Percentiles rank a stretch among this genome's conserved stretches.
Evolutionary conservation across 2,797 vertebrate genomes (phyloP).

Genomic region (Tangara arthus): DNA sequence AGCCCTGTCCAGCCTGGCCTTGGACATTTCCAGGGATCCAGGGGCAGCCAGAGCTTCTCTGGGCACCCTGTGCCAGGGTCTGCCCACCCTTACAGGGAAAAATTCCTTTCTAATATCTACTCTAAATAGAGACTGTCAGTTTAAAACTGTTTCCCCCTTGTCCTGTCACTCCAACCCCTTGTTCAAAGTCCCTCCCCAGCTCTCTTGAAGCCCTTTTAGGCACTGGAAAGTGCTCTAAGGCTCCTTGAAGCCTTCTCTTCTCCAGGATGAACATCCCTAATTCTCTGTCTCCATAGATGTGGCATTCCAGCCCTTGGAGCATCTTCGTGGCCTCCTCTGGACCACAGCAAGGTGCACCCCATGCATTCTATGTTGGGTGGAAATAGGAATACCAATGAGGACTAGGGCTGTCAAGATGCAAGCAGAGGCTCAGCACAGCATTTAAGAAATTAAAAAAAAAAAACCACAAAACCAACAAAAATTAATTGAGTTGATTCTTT

Average conservation of each 20-base stretch:
- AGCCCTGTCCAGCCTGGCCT: accelerated
- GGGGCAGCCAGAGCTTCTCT: background rate
- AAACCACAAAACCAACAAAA: too few species aligned
- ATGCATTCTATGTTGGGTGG: background rate
- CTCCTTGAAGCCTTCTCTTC: background rate
- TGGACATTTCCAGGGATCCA: background rate
- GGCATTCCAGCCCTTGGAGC: background rate
- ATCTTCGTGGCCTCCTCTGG: background rate
- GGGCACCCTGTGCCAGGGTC: background rate
- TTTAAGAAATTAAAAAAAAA: background rate
- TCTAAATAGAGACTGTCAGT: background rate
- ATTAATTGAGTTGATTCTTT: background rate
- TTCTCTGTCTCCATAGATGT: background rate
- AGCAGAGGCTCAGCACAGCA: background rate
- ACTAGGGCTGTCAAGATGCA: background rate
- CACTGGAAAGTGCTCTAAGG: background rate
- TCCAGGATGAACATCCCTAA: background rate
- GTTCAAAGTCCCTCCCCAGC: background rate
- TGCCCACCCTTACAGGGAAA: accelerated
- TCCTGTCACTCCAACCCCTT: background rate
- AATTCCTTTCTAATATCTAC: background rate
- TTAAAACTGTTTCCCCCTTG: background rate
- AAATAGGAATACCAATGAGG: accelerated
- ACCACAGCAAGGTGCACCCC: background rate
- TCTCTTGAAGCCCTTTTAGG: background rate